Conservation (phyloP, 1,140 invertebrate species). For the Tetranychus cinnabarinus region DNA sequence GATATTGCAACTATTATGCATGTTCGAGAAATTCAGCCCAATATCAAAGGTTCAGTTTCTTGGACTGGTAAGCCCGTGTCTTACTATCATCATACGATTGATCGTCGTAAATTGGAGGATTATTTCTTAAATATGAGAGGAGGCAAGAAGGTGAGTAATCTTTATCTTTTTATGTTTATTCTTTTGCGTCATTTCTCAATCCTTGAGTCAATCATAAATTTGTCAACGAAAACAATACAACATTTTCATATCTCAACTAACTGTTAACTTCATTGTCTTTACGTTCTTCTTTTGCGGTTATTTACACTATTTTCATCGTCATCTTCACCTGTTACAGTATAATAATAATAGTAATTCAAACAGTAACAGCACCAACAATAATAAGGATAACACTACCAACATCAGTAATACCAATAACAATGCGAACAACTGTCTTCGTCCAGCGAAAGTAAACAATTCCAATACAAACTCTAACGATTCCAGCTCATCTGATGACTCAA, state of each 20-base stretch:
- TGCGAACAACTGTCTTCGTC: too few relatives aligned
- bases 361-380: too few relatives aligned
- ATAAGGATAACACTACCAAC: too few relatives aligned
- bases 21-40: constrained; percentile 77
- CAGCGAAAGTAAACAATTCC: background rate
- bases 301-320: background rate
- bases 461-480: background rate
- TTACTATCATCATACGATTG: constrained; percentile 91
- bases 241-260: too few relatives aligned
- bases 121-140: constrained; percentile 63
- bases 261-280: too few relatives aligned
- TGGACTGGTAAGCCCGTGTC: constrained; percentile 96
- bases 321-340: too few relatives aligned
- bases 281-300: too few relatives aligned
- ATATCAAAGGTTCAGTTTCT: constrained; percentile 77
- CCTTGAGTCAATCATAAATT: too few relatives aligned
- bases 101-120: constrained; percentile 79
- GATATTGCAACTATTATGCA: constrained; percentile 98
- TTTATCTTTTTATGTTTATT: background rate
- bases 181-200: too few relatives aligned
- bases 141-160: constrained; percentile 42
- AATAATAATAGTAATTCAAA: too few relatives aligned
- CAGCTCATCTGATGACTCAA: constrained; percentile 19
- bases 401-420: too few relatives aligned
- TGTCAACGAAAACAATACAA: too few relatives aligned